Evolutionary conservation across 1,140 invertebrate genomes (phyloP).

Genomic region (Aethina tumida): DNA sequence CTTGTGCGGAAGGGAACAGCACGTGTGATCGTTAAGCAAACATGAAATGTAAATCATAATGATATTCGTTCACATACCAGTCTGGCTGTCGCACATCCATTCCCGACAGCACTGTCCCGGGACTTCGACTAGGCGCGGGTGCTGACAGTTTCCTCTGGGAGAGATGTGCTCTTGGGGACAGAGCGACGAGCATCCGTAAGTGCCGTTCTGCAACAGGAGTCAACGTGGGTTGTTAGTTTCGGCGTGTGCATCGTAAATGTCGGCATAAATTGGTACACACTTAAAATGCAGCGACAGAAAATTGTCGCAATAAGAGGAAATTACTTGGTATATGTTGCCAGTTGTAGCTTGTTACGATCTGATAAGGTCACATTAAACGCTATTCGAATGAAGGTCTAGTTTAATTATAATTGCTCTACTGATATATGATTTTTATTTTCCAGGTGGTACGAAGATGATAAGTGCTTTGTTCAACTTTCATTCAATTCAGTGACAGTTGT

Average conservation of each 20-base stretch:
- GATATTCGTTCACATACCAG: conserved; percentile 31
- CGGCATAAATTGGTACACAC: too few relatives aligned
- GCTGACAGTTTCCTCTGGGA: conserved; percentile 47
- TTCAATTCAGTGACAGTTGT: too few relatives aligned
- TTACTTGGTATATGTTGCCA: neutral
- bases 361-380: neutral
- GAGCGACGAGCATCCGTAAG: conserved; percentile 59
- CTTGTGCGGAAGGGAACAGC: too few relatives aligned
- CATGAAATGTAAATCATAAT: neutral
- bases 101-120: conserved; percentile 60
- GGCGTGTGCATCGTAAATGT: too few relatives aligned
- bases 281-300: too few relatives aligned
- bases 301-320: too few relatives aligned
- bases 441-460: too few relatives aligned
- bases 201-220: conserved; percentile 47
- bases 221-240: too few relatives aligned
- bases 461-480: too few relatives aligned
- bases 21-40: neutral
- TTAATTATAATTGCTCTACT: neutral
- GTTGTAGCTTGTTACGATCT: conserved; percentile 1
- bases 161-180: conserved; percentile 60
- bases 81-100: conserved; percentile 59
- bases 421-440: too few relatives aligned
- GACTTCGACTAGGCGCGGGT: conserved; percentile 54
- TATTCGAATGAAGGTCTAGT: neutral